Evolutionary conservation across 1,140 invertebrate genomes (phyloP).

Genomic region (Andrena cerasifolii): DNA sequence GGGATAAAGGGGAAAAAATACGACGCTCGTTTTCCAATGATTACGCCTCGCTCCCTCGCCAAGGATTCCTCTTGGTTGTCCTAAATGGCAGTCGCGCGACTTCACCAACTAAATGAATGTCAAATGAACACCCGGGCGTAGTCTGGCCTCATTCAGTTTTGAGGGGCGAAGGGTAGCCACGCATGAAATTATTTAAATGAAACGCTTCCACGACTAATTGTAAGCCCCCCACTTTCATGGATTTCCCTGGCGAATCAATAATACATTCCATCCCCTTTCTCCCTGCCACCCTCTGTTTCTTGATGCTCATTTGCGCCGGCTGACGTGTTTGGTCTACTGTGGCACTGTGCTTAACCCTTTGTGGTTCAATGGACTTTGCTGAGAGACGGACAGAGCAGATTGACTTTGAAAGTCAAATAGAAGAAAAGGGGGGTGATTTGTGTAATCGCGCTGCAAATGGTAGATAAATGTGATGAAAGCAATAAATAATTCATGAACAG

Average conservation of each 20-base stretch:
- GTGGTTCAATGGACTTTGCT: background rate
- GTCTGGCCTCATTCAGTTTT: constrained; percentile 18
- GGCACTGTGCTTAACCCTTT: background rate
- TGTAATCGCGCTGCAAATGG: background rate
- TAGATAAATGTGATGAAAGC: background rate
- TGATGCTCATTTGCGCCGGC: background rate
- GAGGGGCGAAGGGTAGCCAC: constrained; percentile 58
- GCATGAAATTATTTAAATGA: constrained; percentile 71
- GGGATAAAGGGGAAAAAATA: constrained; percentile 18
- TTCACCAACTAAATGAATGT: constrained; percentile 67
- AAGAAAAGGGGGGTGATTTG: background rate
- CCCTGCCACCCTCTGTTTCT: background rate
- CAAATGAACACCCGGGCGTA: constrained; percentile 62
- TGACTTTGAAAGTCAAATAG: background rate
- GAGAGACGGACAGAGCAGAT: background rate
- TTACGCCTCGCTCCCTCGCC: constrained; percentile 58
- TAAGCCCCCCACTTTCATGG: constrained; percentile 32
- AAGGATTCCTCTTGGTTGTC: constrained; percentile 19
- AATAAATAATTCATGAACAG: background rate
- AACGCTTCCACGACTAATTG: constrained; percentile 56
- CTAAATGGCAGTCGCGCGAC: constrained; percentile 62
- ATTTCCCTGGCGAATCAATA: constrained; percentile 55
- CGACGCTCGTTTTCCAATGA: constrained; percentile 64
- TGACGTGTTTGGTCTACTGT: background rate
- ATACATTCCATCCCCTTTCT: constrained; percentile 29